Conservation (phyloP, 2,113 vertebrate species). For the Picathartes gymnocephalus region DNA sequence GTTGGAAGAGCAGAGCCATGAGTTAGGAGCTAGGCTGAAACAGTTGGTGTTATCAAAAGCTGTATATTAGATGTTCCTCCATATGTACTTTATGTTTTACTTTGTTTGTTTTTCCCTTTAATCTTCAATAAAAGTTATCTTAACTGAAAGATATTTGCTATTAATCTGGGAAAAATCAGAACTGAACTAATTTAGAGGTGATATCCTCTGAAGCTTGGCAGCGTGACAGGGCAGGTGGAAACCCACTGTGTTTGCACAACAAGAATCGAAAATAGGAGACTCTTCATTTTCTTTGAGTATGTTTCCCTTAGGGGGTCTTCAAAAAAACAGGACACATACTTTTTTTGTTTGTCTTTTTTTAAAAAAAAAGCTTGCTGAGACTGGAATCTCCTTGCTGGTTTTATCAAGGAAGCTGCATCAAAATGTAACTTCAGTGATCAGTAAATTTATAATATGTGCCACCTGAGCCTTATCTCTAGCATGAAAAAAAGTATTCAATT, state of each 20-base stretch:
- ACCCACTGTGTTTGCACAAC: conserved; percentile 39
- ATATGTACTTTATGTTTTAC: neutral
- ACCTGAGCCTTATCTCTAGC: neutral
- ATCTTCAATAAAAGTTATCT: neutral
- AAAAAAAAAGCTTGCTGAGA: neutral
- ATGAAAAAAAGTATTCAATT: neutral
- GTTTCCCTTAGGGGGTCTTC: conserved; percentile 46
- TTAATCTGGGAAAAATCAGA: conserved; percentile 1
- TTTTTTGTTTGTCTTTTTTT: neutral
- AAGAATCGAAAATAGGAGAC: conserved; percentile 29
- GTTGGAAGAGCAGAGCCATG: neutral
- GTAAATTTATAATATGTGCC: neutral
- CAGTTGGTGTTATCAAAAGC: neutral
- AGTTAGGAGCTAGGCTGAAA: neutral
- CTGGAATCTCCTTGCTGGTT: conserved; percentile 15
- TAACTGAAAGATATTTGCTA: neutral
- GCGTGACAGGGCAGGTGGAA: neutral
- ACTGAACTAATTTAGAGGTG: conserved; percentile 7
- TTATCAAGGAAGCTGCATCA: conserved; percentile 38
- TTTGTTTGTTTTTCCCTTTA: neutral
- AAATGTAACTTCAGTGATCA: neutral
- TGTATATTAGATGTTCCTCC: accelerated
- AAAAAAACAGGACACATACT: conserved; percentile 8
- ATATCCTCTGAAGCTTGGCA: neutral
- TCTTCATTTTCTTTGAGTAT: conserved; percentile 45